These are phyloP conservation scores for Macrotrachela quadricornifera DNA, from an alignment of 1,140 invertebrate species.

Conservation along the genomic window DNA sequence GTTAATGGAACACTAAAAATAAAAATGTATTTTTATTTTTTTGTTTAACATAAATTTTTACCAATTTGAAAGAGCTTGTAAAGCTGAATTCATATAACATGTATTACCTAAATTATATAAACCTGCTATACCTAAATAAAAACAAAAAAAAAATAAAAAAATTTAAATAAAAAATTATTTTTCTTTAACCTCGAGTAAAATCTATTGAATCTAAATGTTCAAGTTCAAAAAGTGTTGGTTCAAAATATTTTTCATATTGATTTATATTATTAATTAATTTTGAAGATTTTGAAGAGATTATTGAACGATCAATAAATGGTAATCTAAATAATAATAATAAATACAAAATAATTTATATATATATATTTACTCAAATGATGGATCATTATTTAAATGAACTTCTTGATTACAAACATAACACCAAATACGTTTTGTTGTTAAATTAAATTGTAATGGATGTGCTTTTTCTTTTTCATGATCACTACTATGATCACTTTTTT, in stretches of 20 bases:
- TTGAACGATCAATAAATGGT: no score
- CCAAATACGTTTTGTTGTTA: constrained; percentile 6
- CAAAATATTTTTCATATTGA: no score
- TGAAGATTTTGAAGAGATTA: no score
- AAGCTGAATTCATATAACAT: constrained; percentile 87
- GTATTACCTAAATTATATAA: constrained; percentile 81
- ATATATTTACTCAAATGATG: no score
- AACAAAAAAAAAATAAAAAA: no score
- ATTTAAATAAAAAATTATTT: no score
- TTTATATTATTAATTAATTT: no score
- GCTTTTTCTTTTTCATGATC: constrained; percentile 3
- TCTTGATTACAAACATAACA: not conserved
- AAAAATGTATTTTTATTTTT: no score
- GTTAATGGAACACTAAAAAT: not conserved
- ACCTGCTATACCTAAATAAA: constrained; percentile 27
- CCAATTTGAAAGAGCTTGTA: constrained; percentile 79
- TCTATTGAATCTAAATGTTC: not conserved
- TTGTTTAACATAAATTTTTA: constrained; percentile 12
- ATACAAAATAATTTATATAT: no score
- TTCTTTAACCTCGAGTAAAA: no score
- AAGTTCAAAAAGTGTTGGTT: not conserved
- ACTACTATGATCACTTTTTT: constrained; percentile 1
- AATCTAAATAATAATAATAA: no score
- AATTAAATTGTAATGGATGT: constrained; percentile 7
- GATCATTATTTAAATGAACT: no score